A percentile compares a stretch with the other conserved stretches of the same genome.
Conservation (phyloP, 2,888 invertebrate species). For the Drosophila mimica region DNA sequence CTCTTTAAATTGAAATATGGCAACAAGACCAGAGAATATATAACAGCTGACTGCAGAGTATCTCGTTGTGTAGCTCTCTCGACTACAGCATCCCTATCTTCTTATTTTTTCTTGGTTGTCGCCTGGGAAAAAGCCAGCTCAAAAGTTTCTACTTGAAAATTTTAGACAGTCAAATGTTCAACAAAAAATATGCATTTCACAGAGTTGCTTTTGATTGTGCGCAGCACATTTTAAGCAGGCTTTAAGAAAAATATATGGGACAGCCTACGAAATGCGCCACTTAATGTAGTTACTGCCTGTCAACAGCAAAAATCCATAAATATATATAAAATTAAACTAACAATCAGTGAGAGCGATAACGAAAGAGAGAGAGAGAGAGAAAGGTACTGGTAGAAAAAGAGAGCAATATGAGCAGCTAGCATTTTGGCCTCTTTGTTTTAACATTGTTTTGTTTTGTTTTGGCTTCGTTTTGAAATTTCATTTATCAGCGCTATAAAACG, state of each 20-base stretch:
- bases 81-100: neutral
- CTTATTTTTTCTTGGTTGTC: constrained; percentile 9
- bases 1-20: neutral
- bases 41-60: neutral
- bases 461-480: constrained; percentile 75
- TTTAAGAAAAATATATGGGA: constrained; percentile 30
- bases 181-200: constrained; percentile 28
- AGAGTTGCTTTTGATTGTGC: constrained; percentile 22
- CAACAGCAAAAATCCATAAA: constrained; percentile 25
- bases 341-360: constrained; percentile 9
- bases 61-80: neutral
- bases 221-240: constrained; percentile 5
- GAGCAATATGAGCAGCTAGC: constrained; percentile 7
- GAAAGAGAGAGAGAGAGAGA: neutral
- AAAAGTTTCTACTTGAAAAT: constrained; percentile 39
- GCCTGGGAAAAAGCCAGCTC: constrained; percentile 11
- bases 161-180: constrained; percentile 34
- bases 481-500: constrained; percentile 78
- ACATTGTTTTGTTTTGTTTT: constrained; percentile 58
- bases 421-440: constrained; percentile 50
- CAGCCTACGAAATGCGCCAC: constrained; percentile 13
- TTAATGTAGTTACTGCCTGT: constrained; percentile 50
- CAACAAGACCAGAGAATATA: neutral
- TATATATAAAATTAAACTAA: constrained; percentile 9
- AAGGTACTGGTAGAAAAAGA: neutral